These are phyloP conservation scores for Microdon myrmicae DNA, from an alignment of 2,888 invertebrate genomes.

Conservation along the genomic window DNA sequence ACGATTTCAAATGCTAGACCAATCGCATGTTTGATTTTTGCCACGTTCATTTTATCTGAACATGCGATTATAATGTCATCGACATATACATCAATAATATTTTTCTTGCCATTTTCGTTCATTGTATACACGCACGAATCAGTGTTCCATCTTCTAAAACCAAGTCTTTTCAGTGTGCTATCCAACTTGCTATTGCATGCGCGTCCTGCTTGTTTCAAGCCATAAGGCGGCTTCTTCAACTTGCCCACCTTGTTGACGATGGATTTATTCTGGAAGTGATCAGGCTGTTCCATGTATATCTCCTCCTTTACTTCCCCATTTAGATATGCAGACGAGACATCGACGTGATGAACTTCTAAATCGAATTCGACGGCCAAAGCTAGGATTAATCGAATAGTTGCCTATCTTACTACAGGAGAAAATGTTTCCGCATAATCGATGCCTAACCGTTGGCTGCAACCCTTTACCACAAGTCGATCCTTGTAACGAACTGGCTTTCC, in stretches of 20 bases:
- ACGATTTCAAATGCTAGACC: too few species aligned
- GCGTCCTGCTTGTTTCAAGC: conserved; percentile 30
- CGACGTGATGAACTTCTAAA: conserved; percentile 26
- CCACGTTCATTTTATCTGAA: too few species aligned
- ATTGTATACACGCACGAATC: too few species aligned
- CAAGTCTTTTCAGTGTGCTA: conserved; percentile 5
- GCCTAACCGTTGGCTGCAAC: conserved; percentile 18
- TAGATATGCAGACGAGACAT: conserved; percentile 25
- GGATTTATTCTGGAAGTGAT: conserved; percentile 8
- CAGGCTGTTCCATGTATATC: conserved; percentile 27
- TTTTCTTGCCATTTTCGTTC: too few species aligned
- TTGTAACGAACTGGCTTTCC: conserved; percentile 19
- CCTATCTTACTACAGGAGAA: conserved; percentile 20
- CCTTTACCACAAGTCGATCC: conserved; percentile 21
- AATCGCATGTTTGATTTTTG: too few species aligned
- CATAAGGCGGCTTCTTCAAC: conserved; percentile 20
- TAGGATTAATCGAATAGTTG: conserved; percentile 24
- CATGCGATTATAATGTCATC: too few species aligned
- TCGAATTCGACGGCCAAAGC: conserved; percentile 19
- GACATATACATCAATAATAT: too few species aligned
- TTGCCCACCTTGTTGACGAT: conserved; percentile 17
- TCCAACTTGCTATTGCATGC: conserved; percentile 22
- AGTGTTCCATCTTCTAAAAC: too few species aligned
- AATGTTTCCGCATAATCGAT: conserved; percentile 26
- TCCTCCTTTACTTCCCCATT: conserved; percentile 27